Evolutionary conservation across 2,797 vertebrate genomes (phyloP), one percentile per base, ranked within the genome.

Genomic region (Psittacula echo): DNA sequence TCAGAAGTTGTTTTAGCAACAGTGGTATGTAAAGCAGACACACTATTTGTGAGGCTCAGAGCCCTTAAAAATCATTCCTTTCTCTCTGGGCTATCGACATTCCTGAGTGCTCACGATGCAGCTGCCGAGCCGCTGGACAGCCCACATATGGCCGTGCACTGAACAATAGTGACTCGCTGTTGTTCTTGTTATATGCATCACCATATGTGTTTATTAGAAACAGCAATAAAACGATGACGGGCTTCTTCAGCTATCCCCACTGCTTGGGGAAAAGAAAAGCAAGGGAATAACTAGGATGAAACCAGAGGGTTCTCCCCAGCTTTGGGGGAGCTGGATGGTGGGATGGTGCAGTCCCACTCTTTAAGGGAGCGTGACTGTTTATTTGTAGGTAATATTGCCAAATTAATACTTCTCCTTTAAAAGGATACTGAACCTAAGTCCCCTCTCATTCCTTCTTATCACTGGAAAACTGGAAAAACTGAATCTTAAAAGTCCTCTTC

Each of bases 191-290:
- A 62, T 56, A 82, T 48, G 82, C 89, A 93, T 92, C 94, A 90
- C 77, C 96, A 97, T 85, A 91, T 92, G 90, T 92, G 93, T 89
- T 89, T 95, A 95, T 95, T 97, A 96, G 89, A 90, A 97, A 95
- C 95, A 96, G 96, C 94, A 96, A 97, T 92, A 92, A 95, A 96
- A 91, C 0, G 82, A 96, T 90, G 84, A 96, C 79, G 1, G 90
- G 90, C 90, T 97, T 74, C 95, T 91, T 82, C 91, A 94, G 93
- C 93, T 81, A 97, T 97, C 91, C 91, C 73, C 1, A 5, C 80
- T 82, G 72, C 93, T 88, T 30, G 87, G 89, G 95, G 94, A 84
- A 66, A 83, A 78, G 83, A 64, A 96, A 94, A 95, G 89, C 11
- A 29, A 94, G 23, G 45, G 53, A 89, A 11, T 19, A 48, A 51